phyloP scores from a whole-genome alignment of 2,797 vertebrate genomes.

The Sebastes taczanowskii region DNA sequence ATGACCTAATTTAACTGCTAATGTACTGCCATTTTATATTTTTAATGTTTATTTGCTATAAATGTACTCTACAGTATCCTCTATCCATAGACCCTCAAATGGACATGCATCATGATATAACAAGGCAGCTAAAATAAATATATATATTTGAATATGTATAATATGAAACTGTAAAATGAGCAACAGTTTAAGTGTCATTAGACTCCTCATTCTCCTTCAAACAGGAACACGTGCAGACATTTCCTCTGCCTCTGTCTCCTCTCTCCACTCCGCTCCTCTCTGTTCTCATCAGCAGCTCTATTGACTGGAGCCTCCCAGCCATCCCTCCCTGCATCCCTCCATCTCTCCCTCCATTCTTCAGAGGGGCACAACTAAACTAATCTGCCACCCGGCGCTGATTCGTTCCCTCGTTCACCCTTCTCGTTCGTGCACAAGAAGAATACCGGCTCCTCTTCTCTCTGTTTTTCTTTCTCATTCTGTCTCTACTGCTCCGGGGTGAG shows the following conservation, averaged over 20 bases:
- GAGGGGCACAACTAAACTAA: constrained; percentile 49
- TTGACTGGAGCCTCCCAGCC: constrained; percentile 21
- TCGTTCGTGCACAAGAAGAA: constrained; percentile 67
- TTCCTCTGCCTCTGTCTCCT: background rate
- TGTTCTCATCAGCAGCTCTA: constrained; percentile 39
- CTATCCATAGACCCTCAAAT: background rate
- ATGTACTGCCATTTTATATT: background rate
- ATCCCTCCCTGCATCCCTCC: background rate
- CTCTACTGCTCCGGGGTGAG: constrained; percentile 60
- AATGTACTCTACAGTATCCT: background rate
- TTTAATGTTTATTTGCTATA: background rate
- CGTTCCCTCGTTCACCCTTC: constrained; percentile 45
- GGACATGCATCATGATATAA: background rate
- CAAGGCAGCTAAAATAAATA: no score
- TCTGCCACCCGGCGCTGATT: constrained; percentile 50
- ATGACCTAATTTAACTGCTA: background rate
- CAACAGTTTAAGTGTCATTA: background rate
- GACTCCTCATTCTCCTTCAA: background rate
- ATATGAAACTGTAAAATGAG: background rate
- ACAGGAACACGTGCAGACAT: constrained; percentile 23
- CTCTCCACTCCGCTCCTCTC: background rate
- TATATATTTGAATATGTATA: no score
- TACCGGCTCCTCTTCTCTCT: constrained; percentile 56
- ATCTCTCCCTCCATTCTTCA: constrained; percentile 44
- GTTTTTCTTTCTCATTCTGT: constrained; percentile 62